phyloP scores from a whole-genome alignment of 2,888 invertebrate genomes.

The Zootermopsis nevadensis region DNA sequence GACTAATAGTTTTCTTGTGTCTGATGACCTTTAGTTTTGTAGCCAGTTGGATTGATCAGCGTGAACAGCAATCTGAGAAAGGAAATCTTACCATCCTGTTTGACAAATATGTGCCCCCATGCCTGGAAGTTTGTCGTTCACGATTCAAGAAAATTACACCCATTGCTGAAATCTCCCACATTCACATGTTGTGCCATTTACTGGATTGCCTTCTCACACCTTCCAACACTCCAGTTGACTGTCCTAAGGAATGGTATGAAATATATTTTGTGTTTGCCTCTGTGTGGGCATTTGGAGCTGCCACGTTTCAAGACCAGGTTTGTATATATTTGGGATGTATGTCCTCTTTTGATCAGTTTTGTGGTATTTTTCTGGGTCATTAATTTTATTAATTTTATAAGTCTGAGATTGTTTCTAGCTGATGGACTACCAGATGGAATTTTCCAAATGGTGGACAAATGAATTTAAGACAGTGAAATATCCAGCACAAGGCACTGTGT shows the following conservation, averaged over 20 bases:
- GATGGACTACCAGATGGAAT: slow-evolving; percentile 92
- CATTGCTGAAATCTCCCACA: slow-evolving; percentile 88
- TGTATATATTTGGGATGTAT: slow-evolving; percentile 4
- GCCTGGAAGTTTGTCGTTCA: slow-evolving; percentile 78
- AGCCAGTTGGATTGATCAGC: slow-evolving; percentile 87
- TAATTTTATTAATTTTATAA: background rate
- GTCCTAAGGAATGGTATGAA: slow-evolving; percentile 95
- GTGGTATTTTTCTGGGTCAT: background rate
- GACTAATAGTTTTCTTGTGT: too few relatives aligned
- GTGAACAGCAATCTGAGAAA: slow-evolving; percentile 77
- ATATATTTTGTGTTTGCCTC: slow-evolving; percentile 91
- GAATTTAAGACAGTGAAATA: slow-evolving; percentile 94
- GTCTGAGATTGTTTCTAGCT: slow-evolving; percentile 66
- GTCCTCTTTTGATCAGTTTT: background rate
- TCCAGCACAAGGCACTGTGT: slow-evolving; percentile 84
- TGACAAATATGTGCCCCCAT: slow-evolving; percentile 90
- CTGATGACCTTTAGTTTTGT: slow-evolving; percentile 73
- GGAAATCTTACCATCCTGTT: slow-evolving; percentile 84
- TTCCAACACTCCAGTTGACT: slow-evolving; percentile 84
- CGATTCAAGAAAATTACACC: slow-evolving; percentile 92
- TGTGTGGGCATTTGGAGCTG: slow-evolving; percentile 95
- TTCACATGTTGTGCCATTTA: slow-evolving; percentile 88
- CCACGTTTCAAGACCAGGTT: slow-evolving; percentile 84
- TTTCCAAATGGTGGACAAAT: slow-evolving; percentile 93
- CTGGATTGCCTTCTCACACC: slow-evolving; percentile 87